Percentiles rank a stretch among this genome's conserved stretches.
phyloP scores from a whole-genome alignment of 2,888 invertebrate genomes.

The Diogma glabrata region DNA sequence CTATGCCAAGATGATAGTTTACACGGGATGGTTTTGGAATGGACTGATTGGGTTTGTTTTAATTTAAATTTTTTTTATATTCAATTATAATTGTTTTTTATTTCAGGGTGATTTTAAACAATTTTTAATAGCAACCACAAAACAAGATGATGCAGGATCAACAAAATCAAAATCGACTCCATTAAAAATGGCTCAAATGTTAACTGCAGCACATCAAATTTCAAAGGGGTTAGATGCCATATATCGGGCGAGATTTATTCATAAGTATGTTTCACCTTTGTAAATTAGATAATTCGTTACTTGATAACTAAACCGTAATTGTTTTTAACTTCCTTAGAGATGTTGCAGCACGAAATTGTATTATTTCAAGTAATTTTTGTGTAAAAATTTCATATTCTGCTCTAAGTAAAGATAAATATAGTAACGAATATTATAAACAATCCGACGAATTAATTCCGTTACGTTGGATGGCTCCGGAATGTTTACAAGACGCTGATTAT shows the following conservation, averaged over 20 bases:
- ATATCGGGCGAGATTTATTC: conserved; percentile 64
- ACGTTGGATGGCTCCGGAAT: conserved; percentile 84
- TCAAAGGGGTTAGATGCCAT: conserved; percentile 73
- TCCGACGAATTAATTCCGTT: conserved; percentile 76
- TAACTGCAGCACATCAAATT: conserved; percentile 61
- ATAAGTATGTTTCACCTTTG: conserved; percentile 46
- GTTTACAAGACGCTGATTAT: conserved; percentile 79
- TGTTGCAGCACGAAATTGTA: conserved; percentile 82
- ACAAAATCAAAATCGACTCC: conserved; percentile 37
- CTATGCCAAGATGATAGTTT: conserved; percentile 76
- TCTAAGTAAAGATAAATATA: conserved; percentile 73
- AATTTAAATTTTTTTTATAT: conserved; percentile 28
- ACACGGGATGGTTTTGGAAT: conserved; percentile 78
- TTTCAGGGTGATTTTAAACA: conserved; percentile 82
- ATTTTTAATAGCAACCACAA: conserved; percentile 53
- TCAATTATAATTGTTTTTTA: conserved; percentile 24
- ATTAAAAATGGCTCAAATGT: conserved; percentile 54
- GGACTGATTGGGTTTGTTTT: conserved; percentile 77
- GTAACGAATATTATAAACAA: conserved; percentile 78
- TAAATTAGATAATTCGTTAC: conserved; percentile 13
- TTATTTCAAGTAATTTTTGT: conserved; percentile 65
- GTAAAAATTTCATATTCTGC: conserved; percentile 76
- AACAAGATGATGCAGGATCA: conserved; percentile 26
- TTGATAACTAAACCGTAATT: conserved; percentile 24
- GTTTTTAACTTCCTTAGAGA: no score